Evolutionary conservation across 2,113 vertebrate genomes (phyloP), one percentile per base, ranked within the genome.

Genomic region (Morone chrysops): DNA sequence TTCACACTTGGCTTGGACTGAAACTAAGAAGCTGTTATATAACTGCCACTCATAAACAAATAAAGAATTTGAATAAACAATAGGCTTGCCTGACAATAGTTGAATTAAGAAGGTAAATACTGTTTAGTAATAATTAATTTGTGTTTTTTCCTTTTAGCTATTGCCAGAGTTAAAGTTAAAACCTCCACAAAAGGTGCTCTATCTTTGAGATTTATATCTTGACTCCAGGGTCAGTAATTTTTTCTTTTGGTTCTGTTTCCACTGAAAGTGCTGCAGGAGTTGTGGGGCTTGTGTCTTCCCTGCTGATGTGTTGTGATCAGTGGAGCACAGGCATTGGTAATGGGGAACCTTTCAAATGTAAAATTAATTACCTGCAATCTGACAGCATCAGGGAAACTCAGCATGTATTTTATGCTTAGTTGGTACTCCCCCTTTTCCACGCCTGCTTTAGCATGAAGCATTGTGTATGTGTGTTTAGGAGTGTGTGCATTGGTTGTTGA

Each of bases 381-480:
- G 84, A 88, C 71, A 83, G 75, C 83, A 91, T 90, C 68, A 82
- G 75, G 78, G 68, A 81, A 84, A 90, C 89, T 93, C 89, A 91
- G 92, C 90, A 92, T 82, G 86, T 90, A 92, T 92, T 92, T 94
- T 92, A 85, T 94, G 92, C 90, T 90, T 89, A 87, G 88, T 83
- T 83, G 83, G 78, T 84, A 89, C 67, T 75, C 82, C 50, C 74
- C 56, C 60, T 70, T 82, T 82, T 68, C 84, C 77, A 69, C 25
- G 45, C 88, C 82, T 73, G 68, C 76, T 84, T 82, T 90, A 78
- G 78, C 85, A 80, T 87, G 70, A 81, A 20, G 69, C 53, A 51
- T 76, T 70, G 70, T 72, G 51, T 84, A 22, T 45, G 43, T 62
- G 71, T 62, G 53, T 71, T 38, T 62, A 72, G 69, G 70, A 25